phyloP scores from a whole-genome alignment of 2,888 invertebrate species.

The Lacanobia oleracea region DNA sequence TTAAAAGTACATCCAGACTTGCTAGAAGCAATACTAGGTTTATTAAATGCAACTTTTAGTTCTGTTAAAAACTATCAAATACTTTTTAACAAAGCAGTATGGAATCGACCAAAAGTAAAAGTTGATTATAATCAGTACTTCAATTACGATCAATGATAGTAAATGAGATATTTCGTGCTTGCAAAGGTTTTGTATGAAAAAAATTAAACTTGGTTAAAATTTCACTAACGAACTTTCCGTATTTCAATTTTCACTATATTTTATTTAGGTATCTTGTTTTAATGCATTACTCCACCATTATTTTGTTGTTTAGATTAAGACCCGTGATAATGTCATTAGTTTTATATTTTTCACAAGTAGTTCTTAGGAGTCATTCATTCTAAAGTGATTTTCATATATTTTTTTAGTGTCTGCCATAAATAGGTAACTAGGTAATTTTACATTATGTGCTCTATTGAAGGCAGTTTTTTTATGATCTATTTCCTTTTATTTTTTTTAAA shows the following conservation, averaged over 20 bases:
- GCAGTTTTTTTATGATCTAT: conserved; percentile 3
- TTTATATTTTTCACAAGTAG: conserved; percentile 10
- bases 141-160: background rate
- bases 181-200: background rate
- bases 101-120: background rate
- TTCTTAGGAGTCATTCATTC: conserved; percentile 22
- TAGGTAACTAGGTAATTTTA: background rate
- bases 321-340: conserved; percentile 2
- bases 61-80: no score
- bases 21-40: no score
- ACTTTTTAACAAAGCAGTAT: no score
- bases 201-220: background rate
- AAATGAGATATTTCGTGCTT: background rate
- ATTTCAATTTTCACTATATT: background rate
- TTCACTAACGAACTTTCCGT: background rate
- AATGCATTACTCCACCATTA: background rate
- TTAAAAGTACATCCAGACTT: no score
- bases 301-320: background rate
- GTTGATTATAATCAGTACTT: background rate
- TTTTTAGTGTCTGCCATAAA: background rate
- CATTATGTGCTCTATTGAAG: background rate
- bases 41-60: no score
- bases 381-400: background rate
- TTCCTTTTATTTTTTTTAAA: background rate
- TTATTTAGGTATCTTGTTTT: background rate